Conservation (phyloP, 2,113 vertebrate genomes). For the Synchiropus splendidus region DNA sequence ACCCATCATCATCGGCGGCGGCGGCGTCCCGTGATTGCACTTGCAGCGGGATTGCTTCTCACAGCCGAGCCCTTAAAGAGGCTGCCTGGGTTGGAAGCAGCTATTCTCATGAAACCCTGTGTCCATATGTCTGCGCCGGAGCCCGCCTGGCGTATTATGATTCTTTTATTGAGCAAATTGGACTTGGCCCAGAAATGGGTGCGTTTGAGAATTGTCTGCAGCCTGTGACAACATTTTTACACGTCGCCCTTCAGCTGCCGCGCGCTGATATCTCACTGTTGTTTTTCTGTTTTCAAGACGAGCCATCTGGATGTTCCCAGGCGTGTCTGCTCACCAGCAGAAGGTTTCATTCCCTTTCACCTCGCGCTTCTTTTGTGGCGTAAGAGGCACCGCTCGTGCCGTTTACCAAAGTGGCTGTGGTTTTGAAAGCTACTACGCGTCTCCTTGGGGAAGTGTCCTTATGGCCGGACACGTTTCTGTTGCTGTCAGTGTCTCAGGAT, state of each 20-base stretch:
- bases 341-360: conserved; percentile 6
- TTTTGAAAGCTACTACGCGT: conserved; percentile 33
- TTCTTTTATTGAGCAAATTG: conserved; percentile 17
- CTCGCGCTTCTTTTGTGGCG: background rate
- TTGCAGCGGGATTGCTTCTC: conserved; percentile 29
- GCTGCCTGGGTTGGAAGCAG: conserved; percentile 17
- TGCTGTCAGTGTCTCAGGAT: conserved; percentile 46
- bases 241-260: background rate
- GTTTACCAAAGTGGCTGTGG: conserved; percentile 10
- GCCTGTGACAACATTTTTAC: background rate
- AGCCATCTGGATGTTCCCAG: conserved; percentile 11
- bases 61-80: conserved; percentile 25
- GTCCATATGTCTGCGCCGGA: conserved; percentile 31
- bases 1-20: background rate
- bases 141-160: conserved; percentile 12
- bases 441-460: conserved; percentile 37
- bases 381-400: too few relatives aligned
- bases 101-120: conserved; percentile 30
- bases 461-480: conserved; percentile 28
- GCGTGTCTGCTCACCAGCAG: background rate
- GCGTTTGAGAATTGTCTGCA: background rate
- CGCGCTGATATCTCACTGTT: conserved; percentile 1
- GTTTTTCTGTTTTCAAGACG: conserved; percentile 10
- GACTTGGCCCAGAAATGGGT: background rate
- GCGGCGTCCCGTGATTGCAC: conserved; percentile 27